Percentiles rank a stretch among this genome's conserved stretches.
Conservation (phyloP, 2,888 invertebrate genomes). For the Melipona bicolor region DNA sequence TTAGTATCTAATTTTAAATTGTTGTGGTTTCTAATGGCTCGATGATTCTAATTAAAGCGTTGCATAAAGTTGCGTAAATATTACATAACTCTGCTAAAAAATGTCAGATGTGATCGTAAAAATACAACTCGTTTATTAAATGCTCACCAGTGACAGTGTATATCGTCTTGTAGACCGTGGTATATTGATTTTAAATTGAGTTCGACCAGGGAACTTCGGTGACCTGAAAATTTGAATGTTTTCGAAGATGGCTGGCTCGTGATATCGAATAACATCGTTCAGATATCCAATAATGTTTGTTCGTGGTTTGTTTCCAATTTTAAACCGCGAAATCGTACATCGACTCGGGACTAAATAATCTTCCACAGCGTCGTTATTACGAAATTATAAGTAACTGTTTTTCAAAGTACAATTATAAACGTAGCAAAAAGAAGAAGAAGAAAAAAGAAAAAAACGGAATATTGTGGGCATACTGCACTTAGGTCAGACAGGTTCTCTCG, state of each 20-base stretch:
- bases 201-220: background rate
- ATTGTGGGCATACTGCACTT: background rate
- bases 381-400: background rate
- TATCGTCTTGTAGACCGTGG: background rate
- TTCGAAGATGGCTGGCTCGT: background rate
- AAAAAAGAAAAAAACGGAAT: background rate
- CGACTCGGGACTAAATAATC: background rate
- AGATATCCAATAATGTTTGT: background rate
- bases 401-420: background rate
- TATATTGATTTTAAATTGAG: conserved; percentile 34
- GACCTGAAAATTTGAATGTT: conserved; percentile 27
- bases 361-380: background rate
- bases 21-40: too few relatives aligned
- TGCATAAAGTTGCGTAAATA: too few relatives aligned
- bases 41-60: too few relatives aligned
- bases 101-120: too few relatives aligned
- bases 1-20: too few relatives aligned
- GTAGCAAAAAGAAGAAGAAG: background rate
- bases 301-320: background rate
- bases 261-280: conserved; percentile 8
- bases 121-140: background rate
- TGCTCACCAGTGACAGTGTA: background rate
- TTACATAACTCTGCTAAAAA: too few relatives aligned
- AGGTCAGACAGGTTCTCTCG: background rate
- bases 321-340: background rate